These are phyloP conservation scores for Electrona antarctica DNA, from an alignment of 2,113 vertebrate species.

Conservation along the genomic window DNA sequence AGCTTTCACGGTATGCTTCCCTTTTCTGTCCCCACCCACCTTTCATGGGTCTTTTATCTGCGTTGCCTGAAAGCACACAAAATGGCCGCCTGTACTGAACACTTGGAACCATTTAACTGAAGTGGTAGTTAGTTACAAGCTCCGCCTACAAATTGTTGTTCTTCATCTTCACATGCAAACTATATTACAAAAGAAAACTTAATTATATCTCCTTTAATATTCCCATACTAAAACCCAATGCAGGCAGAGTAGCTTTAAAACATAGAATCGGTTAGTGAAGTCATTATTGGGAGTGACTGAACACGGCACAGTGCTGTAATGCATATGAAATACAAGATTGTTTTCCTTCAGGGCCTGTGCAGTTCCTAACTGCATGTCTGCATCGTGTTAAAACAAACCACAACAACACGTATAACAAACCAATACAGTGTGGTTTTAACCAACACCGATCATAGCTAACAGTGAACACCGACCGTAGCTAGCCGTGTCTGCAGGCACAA, in stretches of 20 bases:
- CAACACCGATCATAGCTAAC: conserved; percentile 59
- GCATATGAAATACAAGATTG: neutral
- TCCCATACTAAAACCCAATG: no score
- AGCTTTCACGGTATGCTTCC: neutral
- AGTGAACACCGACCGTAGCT: conserved; percentile 29
- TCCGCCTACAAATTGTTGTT: no score
- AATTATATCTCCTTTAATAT: no score
- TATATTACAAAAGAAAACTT: no score
- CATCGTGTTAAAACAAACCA: neutral
- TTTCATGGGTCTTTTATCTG: neutral
- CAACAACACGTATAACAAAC: conserved; percentile 12
- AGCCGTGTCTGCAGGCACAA: conserved; percentile 34
- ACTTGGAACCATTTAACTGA: no score
- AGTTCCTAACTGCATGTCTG: neutral
- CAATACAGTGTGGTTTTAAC: conserved; percentile 20
- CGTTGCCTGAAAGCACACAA: neutral
- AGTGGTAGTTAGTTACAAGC: no score
- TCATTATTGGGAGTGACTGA: neutral
- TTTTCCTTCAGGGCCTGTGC: neutral
- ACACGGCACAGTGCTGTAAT: conserved; percentile 11
- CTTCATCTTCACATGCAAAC: no score
- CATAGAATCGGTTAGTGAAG: neutral
- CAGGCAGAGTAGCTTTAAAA: neutral
- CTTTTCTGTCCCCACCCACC: neutral
- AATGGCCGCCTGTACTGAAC: conserved; percentile 4